Conservation (phyloP, 2,888 invertebrate species). For the Schizaphis graminum region DNA sequence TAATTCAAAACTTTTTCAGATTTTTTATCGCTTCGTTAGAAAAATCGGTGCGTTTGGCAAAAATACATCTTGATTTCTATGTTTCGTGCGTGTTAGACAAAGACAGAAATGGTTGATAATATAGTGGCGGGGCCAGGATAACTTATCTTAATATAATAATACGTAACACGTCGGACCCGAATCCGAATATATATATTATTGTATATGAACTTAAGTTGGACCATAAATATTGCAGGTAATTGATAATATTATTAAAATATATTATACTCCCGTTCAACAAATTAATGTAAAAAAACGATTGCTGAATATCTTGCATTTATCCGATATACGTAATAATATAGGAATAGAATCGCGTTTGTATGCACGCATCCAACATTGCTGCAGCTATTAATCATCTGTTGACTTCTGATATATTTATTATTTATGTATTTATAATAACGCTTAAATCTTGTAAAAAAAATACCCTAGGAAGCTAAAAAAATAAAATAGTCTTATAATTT, state of each 20-base stretch:
- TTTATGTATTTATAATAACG: background rate
- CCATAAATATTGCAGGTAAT: background rate
- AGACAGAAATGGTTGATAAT: too few species aligned
- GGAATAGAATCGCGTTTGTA: background rate
- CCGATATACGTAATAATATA: background rate
- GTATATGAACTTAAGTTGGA: background rate
- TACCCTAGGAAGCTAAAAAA: background rate
- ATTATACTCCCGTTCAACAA: background rate
- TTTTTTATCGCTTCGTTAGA: too few species aligned
- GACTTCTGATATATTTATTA: background rate
- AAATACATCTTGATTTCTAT: too few species aligned
- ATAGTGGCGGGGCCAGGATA: too few species aligned
- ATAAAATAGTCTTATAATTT: background rate
- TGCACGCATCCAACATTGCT: background rate
- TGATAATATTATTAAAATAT: background rate
- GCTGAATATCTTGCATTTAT: background rate
- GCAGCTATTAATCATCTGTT: background rate
- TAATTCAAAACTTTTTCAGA: too few species aligned
- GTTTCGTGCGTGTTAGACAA: too few species aligned
- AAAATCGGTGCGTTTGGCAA: too few species aligned
- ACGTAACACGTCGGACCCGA: too few species aligned
- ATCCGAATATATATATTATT: too few species aligned
- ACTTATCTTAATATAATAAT: too few species aligned
- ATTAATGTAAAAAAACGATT: background rate
- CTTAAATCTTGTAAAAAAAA: background rate